Evolutionary conservation across 2,888 invertebrate genomes (phyloP).

Genomic region (Cephalotes varians): DNA sequence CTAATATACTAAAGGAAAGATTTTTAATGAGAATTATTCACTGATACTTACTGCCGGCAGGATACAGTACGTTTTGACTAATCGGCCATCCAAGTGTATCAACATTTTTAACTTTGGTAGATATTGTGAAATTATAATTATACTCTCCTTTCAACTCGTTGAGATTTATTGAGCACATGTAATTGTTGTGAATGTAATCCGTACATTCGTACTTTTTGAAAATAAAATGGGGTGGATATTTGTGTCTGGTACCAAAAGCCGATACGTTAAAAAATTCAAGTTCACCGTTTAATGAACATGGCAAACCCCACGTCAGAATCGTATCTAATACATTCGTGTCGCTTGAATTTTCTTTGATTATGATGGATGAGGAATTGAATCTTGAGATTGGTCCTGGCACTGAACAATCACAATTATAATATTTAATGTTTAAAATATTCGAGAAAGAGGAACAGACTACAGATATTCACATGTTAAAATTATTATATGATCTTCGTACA

Average conservation of each 20-base stretch:
- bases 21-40: neutral
- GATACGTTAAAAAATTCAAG: constrained; percentile 76
- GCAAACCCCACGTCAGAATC: constrained; percentile 77
- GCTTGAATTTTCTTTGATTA: constrained; percentile 56
- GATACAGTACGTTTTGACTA: constrained; percentile 68
- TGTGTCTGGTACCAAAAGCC: constrained; percentile 72
- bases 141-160: constrained; percentile 77
- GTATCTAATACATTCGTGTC: constrained; percentile 77
- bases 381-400: constrained; percentile 77
- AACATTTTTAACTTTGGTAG: constrained; percentile 71
- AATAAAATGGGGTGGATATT: constrained; percentile 60
- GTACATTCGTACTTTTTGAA: constrained; percentile 50
- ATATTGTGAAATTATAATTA: constrained; percentile 77
- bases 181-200: constrained; percentile 60
- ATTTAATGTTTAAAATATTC: neutral
- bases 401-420: constrained; percentile 48
- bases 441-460: neutral
- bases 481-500: neutral
- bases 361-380: constrained; percentile 59
- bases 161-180: constrained; percentile 69
- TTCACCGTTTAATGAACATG: constrained; percentile 79
- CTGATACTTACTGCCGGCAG: constrained; percentile 80
- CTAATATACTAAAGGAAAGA: neutral
- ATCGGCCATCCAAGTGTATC: constrained; percentile 66
- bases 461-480: neutral